Conservation (phyloP, 2,888 invertebrate species). For the Macrophya annulata region DNA sequence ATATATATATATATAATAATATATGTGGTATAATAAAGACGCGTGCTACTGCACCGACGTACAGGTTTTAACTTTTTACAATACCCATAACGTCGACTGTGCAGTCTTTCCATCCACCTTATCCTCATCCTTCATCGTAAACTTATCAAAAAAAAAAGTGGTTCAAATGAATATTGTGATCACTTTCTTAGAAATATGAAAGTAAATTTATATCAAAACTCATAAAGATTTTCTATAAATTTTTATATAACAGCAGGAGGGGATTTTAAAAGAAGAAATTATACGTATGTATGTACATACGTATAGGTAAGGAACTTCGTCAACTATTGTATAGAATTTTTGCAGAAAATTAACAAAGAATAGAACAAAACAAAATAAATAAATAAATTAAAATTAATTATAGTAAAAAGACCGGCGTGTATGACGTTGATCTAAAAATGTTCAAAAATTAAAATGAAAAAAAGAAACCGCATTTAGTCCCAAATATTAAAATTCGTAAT, state of each 20-base stretch:
- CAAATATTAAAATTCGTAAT: no score
- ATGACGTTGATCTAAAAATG: no score
- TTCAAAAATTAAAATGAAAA: no score
- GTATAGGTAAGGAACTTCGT: no score
- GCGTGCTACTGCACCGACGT: neutral
- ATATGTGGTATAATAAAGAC: neutral
- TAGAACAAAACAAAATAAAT: neutral
- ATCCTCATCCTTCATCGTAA: neutral
- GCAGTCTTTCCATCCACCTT: neutral
- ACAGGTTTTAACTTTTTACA: neutral
- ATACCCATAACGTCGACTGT: neutral
- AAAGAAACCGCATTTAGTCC: no score
- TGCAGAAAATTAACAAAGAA: neutral
- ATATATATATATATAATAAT: neutral
- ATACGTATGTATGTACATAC: no score
- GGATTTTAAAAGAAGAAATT: neutral
- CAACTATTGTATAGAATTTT: no score
- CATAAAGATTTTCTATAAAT: neutral
- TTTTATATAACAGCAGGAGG: neutral
- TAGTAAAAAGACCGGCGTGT: neutral
- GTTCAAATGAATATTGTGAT: conserved; percentile 1
- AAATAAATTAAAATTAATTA: neutral
- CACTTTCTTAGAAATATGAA: neutral
- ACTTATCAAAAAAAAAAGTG: neutral
- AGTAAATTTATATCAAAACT: neutral